Evolutionary conservation across 2,888 invertebrate species (phyloP).

Genomic region (Perizoma flavofasciatum): DNA sequence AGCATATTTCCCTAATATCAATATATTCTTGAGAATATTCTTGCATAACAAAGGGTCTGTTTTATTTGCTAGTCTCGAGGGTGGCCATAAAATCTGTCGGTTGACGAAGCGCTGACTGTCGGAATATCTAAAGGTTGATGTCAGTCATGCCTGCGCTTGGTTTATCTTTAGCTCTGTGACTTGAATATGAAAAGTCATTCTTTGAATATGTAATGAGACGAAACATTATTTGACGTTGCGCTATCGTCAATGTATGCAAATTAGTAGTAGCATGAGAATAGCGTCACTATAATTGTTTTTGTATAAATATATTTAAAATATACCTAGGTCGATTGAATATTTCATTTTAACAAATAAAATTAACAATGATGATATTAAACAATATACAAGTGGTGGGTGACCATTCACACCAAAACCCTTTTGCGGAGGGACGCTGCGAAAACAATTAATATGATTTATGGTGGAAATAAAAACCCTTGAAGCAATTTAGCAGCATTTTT

Average conservation of each 20-base stretch:
- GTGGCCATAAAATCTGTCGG: conserved; percentile 46
- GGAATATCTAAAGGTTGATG: conserved; percentile 26
- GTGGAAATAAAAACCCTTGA: conserved; percentile 74
- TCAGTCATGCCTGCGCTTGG: conserved; percentile 20
- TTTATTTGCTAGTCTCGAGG: conserved; percentile 57
- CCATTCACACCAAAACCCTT: conserved; percentile 54
- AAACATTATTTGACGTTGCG: not conserved
- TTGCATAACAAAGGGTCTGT: conserved; percentile 57
- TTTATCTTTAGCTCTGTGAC: conserved; percentile 22
- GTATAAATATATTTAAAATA: too few relatives aligned
- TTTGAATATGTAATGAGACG: conserved; percentile 10
- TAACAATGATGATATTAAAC: conserved; percentile 46
- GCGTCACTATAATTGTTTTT: too few relatives aligned
- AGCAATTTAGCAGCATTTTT: conserved; percentile 72
- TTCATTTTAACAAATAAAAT: conserved; percentile 39
- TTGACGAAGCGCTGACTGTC: conserved; percentile 45
- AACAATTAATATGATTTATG: conserved; percentile 80
- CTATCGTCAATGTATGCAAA: not conserved
- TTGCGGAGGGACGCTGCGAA: conserved; percentile 55
- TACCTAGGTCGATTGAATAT: too few relatives aligned
- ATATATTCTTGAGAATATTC: conserved; percentile 48
- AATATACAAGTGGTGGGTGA: conserved; percentile 41
- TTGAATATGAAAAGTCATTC: conserved; percentile 16
- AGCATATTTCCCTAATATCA: conserved; percentile 44
- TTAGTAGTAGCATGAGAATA: too few relatives aligned